Conservation (phyloP, 2,113 vertebrate species). For the Bubo bubo region DNA sequence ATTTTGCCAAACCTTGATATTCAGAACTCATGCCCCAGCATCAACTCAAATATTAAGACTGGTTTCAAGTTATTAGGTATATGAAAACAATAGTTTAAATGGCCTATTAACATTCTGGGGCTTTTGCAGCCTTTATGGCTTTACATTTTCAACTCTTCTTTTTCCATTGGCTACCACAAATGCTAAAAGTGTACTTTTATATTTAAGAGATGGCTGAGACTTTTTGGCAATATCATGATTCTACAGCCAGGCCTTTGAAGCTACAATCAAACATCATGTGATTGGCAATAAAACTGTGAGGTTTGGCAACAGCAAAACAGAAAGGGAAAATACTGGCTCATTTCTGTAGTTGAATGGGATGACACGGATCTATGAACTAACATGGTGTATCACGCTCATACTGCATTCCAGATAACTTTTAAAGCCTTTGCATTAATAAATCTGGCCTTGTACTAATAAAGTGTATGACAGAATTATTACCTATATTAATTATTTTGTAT, state of each 20-base stretch:
- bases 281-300: not conserved
- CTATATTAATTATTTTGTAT: not conserved
- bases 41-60: not conserved
- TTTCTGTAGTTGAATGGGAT: not conserved
- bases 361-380: not conserved
- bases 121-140: not conserved
- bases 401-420: not conserved
- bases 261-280: not conserved
- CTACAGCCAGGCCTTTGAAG: not conserved
- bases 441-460: not conserved
- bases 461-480: not conserved
- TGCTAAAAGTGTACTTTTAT: not conserved
- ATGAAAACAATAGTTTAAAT: not conserved
- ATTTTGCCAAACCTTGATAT: not conserved
- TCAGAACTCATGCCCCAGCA: not conserved
- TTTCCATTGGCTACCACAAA: not conserved
- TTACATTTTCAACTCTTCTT: not conserved
- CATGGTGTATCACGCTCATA: not conserved
- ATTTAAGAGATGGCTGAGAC: not conserved
- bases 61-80: not conserved
- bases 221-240: not conserved
- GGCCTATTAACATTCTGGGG: not conserved
- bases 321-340: not conserved
- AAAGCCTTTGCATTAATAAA: slow-evolving; percentile 17
- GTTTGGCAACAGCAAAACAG: not conserved